Evolutionary conservation across 2,888 invertebrate species (phyloP).

Genomic region (Stenotaenia linearis): DNA sequence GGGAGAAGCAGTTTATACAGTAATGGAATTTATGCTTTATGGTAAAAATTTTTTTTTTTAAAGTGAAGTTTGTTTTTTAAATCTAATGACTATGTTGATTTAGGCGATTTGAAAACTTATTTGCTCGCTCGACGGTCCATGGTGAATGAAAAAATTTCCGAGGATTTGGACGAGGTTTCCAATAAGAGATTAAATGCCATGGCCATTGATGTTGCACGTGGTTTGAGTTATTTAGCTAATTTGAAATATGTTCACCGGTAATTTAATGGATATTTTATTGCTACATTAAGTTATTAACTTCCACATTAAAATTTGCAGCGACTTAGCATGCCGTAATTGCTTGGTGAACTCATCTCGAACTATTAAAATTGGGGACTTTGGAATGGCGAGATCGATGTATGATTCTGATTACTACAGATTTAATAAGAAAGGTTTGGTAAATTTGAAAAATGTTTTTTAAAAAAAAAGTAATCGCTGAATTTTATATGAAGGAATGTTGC

Average conservation of each 20-base stretch:
- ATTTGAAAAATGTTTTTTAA: background rate
- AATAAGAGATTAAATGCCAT: slow-evolving; percentile 72
- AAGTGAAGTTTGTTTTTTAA: no score
- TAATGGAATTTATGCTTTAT: slow-evolving; percentile 92
- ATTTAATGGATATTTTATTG: background rate
- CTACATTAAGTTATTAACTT: slow-evolving; percentile 39
- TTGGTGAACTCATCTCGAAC: slow-evolving; percentile 67
- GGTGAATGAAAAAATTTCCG: slow-evolving; percentile 58
- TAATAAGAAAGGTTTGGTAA: slow-evolving; percentile 62
- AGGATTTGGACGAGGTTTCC: slow-evolving; percentile 70
- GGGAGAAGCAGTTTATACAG: slow-evolving; percentile 77
- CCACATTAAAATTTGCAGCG: slow-evolving; percentile 53
- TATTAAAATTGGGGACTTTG: slow-evolving; percentile 77
- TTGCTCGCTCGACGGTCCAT: slow-evolving; percentile 76
- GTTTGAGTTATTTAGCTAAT: slow-evolving; percentile 75
- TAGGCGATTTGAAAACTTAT: slow-evolving; percentile 79
- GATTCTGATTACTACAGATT: slow-evolving; percentile 86
- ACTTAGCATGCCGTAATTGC: slow-evolving; percentile 74
- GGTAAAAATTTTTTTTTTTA: slow-evolving; percentile 51
- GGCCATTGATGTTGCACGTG: slow-evolving; percentile 81
- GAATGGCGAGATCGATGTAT: slow-evolving; percentile 81
- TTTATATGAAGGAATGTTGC: slow-evolving; percentile 59
- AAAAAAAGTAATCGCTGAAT: background rate
- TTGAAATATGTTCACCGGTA: slow-evolving; percentile 76
- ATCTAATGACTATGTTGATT: no score